A percentile compares a stretch with the other conserved stretches of the same genome.
Conservation (phyloP, 2,888 invertebrate genomes). For the Amorpha juglandis region DNA sequence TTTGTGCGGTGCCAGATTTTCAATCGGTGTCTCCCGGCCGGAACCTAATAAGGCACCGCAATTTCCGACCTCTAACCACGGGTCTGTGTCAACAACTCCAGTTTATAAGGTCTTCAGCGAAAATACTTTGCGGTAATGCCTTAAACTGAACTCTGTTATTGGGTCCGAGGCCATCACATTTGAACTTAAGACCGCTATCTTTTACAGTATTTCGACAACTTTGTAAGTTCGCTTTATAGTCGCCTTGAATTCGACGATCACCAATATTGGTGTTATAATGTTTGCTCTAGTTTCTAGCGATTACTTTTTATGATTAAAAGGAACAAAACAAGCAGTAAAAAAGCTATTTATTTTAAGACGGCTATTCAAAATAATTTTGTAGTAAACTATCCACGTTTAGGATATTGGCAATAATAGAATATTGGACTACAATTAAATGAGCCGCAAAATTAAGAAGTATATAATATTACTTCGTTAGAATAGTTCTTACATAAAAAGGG, state of each 20-base stretch:
- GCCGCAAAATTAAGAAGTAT: no score
- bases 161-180: not conserved
- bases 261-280: not conserved
- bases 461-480: no score
- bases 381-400: no score
- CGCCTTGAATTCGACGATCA: not conserved
- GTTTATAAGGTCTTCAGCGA: slow-evolving; percentile 58
- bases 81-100: slow-evolving; percentile 65
- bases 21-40: slow-evolving; percentile 64
- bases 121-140: slow-evolving; percentile 56
- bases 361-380: no score
- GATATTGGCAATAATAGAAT: no score
- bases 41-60: slow-evolving; percentile 78
- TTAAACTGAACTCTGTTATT: slow-evolving; percentile 35
- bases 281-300: slow-evolving; percentile 1
- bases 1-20: slow-evolving; percentile 59
- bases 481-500: no score
- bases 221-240: not conserved
- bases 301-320: not conserved
- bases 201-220: slow-evolving; percentile 2
- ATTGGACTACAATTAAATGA: no score
- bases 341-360: no score
- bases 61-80: slow-evolving; percentile 70
- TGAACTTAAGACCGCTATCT: slow-evolving; percentile 15
- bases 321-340: no score